phyloP scores from a whole-genome alignment of 2,797 vertebrate genomes.

The Eptatretus atami region DNA sequence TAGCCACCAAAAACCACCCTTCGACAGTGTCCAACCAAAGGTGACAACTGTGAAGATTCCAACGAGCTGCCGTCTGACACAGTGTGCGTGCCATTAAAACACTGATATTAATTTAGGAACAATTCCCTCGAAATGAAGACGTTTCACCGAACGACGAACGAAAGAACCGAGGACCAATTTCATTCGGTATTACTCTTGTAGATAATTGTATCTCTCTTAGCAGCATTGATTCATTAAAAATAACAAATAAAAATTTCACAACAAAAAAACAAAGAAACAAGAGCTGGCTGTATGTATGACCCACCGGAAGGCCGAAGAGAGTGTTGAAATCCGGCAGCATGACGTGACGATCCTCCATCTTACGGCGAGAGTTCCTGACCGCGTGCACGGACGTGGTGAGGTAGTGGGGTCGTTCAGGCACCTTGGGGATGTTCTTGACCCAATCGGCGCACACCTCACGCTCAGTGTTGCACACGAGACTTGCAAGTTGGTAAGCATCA shows the following conservation, averaged over 20 bases:
- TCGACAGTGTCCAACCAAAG: too few relatives aligned
- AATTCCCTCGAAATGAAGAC: too few relatives aligned
- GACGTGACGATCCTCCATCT: constrained; percentile 78
- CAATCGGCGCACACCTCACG: constrained; percentile 22
- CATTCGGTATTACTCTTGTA: too few relatives aligned
- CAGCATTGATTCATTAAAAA: neutral
- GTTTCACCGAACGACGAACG: too few relatives aligned
- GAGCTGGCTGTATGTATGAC: constrained; percentile 5
- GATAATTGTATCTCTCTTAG: too few relatives aligned
- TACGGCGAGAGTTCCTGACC: constrained; percentile 53
- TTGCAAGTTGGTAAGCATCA: constrained; percentile 23
- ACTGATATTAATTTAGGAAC: too few relatives aligned
- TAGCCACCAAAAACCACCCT: too few relatives aligned
- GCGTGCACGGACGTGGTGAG: constrained; percentile 30
- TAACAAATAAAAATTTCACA: neutral
- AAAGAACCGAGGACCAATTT: too few relatives aligned
- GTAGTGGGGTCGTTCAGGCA: constrained; percentile 10
- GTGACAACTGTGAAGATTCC: too few relatives aligned
- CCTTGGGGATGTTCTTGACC: constrained; percentile 17
- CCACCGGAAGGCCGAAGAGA: constrained; percentile 38
- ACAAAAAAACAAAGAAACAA: neutral
- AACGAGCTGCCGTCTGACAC: too few relatives aligned
- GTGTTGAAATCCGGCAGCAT: constrained; percentile 36
- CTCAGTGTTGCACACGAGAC: constrained; percentile 30
- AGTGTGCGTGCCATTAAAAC: too few relatives aligned